A percentile compares a stretch with the other conserved stretches of the same genome.
These are phyloP conservation scores for Drosophila nr. fundita DNA, from an alignment of 2,888 invertebrate species.

Conservation along the genomic window DNA sequence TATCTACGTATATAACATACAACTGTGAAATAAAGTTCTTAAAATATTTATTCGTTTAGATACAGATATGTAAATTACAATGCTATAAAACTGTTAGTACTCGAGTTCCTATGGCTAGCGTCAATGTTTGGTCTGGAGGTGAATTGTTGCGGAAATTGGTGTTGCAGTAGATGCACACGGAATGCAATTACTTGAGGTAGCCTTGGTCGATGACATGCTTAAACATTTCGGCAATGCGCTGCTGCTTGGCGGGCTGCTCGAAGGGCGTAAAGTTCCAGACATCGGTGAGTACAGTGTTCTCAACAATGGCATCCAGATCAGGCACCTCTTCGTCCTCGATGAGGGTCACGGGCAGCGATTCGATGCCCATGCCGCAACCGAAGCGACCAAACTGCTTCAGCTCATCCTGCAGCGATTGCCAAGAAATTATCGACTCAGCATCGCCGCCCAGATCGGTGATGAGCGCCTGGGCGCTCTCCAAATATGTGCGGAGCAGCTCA, in stretches of 20 bases:
- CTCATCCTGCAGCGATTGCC: slow-evolving; percentile 83
- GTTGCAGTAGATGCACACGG: not conserved
- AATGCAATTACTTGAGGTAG: slow-evolving; percentile 83
- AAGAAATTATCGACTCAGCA: slow-evolving; percentile 86
- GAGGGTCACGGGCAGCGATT: slow-evolving; percentile 86
- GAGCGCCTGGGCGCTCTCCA: slow-evolving; percentile 86
- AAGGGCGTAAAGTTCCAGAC: slow-evolving; percentile 88
- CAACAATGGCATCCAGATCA: slow-evolving; percentile 85
- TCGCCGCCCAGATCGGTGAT: slow-evolving; percentile 88
- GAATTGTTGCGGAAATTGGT: not conserved
- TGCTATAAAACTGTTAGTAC: slow-evolving; percentile 21
- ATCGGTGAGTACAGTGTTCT: slow-evolving; percentile 86
- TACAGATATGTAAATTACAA: not conserved
- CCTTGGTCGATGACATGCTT: slow-evolving; percentile 88
- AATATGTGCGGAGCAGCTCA: slow-evolving; percentile 86
- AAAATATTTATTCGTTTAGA: not conserved
- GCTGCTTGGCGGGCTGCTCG: slow-evolving; percentile 87
- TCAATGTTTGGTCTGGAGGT: slow-evolving; percentile 21
- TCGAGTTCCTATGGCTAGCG: slow-evolving; percentile 2
- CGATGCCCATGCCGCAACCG: slow-evolving; percentile 86
- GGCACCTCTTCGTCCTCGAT: slow-evolving; percentile 86
- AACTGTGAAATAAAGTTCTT: not conserved
- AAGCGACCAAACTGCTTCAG: slow-evolving; percentile 85
- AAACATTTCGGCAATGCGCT: slow-evolving; percentile 88
- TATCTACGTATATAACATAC: not conserved